Conservation (phyloP, 2,797 vertebrate species). For the Emydoidea blandingii region DNA sequence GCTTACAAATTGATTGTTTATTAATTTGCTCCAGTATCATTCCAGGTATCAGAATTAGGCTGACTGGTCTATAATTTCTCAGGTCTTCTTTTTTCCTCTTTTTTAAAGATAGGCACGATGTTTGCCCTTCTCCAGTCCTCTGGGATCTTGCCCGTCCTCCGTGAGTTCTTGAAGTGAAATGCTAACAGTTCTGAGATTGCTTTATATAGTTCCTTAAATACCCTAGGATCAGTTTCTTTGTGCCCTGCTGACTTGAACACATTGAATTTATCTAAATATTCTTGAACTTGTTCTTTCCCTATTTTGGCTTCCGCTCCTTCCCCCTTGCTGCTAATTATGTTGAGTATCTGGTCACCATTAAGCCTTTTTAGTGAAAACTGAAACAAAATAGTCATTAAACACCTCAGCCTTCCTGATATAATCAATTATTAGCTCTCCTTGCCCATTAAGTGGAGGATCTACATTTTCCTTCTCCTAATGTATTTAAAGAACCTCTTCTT, state of each 20-base stretch:
- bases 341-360: neutral
- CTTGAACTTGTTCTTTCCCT: neutral
- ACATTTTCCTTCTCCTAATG: neutral
- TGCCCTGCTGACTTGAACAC: neutral
- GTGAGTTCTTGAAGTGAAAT: neutral
- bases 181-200: neutral
- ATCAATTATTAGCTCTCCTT: neutral
- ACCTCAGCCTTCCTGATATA: neutral
- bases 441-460: neutral
- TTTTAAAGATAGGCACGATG: neutral
- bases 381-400: neutral
- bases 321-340: neutral
- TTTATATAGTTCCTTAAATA: neutral
- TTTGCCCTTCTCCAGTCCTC: neutral
- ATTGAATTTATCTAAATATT: neutral
- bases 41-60: too few species aligned
- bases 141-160: neutral
- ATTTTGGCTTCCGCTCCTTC: neutral
- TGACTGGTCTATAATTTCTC: too few species aligned
- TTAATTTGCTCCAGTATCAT: too few species aligned
- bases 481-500: neutral
- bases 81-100: too few species aligned
- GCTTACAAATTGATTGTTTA: too few species aligned
- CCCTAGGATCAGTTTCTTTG: neutral
- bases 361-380: neutral